A percentile compares a stretch with the other conserved stretches of the same genome.
Evolutionary conservation across 2,113 vertebrate species (phyloP).

Genomic region (Platichthys flesus): DNA sequence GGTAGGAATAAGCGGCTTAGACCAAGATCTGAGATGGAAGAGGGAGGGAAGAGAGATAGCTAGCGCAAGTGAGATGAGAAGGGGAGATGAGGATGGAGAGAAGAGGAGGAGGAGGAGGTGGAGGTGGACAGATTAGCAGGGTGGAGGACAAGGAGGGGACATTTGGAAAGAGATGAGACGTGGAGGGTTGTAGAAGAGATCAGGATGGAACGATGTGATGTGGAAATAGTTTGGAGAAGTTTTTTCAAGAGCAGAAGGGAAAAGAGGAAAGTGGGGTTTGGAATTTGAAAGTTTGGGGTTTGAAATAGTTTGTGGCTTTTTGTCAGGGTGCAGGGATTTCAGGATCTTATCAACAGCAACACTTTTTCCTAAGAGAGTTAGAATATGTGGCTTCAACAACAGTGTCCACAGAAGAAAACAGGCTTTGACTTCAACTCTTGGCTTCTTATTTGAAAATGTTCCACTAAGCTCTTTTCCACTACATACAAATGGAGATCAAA

Average conservation of each 20-base stretch:
- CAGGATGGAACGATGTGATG: conserved; percentile 53
- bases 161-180: conserved; percentile 66
- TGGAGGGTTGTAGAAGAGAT: conserved; percentile 54
- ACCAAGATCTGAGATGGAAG: conserved; percentile 71
- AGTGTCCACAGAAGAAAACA: no score
- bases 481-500: conserved; percentile 36
- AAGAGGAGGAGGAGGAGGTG: conserved; percentile 48
- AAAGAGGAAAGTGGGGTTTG: conserved; percentile 3
- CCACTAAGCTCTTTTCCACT: conserved; percentile 37
- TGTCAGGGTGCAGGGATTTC: conserved; percentile 66
- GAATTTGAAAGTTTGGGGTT: conserved; percentile 44
- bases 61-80: conserved; percentile 68
- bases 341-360: conserved; percentile 63
- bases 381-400: conserved; percentile 53
- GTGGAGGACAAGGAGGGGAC: conserved; percentile 64
- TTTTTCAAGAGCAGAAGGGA: conserved; percentile 38
- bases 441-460: conserved; percentile 52
- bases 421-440: conserved; percentile 50
- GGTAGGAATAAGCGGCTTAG: conserved; percentile 82
- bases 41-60: conserved; percentile 66
- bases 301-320: conserved; percentile 66
- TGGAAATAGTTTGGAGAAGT: conserved; percentile 60
- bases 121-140: conserved; percentile 65
- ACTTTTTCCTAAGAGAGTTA: conserved; percentile 50
- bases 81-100: conserved; percentile 63